Conservation (phyloP, 2,113 vertebrate genomes). For the Myiagra hebetior region DNA sequence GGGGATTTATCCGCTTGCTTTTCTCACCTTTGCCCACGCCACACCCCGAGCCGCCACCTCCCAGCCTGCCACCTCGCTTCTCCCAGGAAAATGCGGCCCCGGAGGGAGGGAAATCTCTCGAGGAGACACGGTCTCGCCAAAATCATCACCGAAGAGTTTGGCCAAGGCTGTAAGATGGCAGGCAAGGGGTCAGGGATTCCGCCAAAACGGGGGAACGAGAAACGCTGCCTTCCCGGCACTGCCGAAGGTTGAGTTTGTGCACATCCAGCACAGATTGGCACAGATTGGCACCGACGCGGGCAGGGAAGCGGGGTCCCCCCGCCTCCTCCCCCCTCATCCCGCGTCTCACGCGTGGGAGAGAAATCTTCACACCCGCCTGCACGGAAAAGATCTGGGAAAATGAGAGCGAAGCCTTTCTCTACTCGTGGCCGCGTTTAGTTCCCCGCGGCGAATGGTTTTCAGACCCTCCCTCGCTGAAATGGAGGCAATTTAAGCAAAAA, state of each 20-base stretch:
- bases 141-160: neutral
- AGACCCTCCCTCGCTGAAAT: neutral
- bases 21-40: neutral
- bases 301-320: neutral
- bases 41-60: neutral
- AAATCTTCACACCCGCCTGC: rapidly evolving
- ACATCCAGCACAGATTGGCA: neutral
- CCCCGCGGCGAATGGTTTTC: neutral
- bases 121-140: neutral
- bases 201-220: neutral
- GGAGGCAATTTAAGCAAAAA: neutral
- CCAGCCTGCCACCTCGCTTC: neutral
- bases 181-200: neutral
- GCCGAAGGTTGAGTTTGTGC: neutral
- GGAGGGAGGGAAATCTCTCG: neutral
- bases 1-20: neutral
- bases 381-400: neutral
- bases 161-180: neutral
- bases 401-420: neutral
- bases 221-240: neutral
- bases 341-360: neutral
- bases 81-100: neutral
- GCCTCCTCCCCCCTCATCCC: neutral
- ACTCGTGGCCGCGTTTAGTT: neutral
- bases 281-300: neutral